Evolutionary conservation across 1,140 invertebrate genomes (phyloP).

Genomic region (Penaeus japonicus): DNA sequence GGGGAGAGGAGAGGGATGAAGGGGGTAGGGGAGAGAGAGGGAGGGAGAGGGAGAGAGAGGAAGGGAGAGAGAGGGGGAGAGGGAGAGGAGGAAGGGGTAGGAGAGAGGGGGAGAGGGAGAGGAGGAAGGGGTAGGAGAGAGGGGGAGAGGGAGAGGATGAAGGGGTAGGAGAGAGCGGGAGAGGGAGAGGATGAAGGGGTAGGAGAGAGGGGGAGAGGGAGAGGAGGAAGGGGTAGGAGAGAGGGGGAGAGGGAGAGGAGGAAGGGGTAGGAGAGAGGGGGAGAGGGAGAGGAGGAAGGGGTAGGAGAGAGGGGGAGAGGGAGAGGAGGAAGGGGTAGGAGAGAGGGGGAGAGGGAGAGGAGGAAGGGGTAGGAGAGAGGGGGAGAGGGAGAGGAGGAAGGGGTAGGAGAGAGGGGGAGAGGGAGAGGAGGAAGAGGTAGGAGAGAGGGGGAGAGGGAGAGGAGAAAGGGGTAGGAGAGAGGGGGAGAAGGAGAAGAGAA

Average conservation of each 20-base stretch:
- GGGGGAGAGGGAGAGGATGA: neutral
- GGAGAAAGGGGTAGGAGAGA: neutral
- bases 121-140: neutral
- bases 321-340: neutral
- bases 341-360: neutral
- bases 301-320: slow-evolving; percentile 7
- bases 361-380: neutral
- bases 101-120: neutral
- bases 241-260: neutral
- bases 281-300: slow-evolving; percentile 2
- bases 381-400: neutral
- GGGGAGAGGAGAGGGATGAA: neutral
- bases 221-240: neutral
- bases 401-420: neutral
- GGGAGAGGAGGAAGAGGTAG: neutral
- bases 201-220: neutral
- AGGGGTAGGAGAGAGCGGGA: neutral
- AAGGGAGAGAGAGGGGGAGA: neutral
- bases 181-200: neutral
- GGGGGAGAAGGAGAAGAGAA: too few species aligned
- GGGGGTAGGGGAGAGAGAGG: neutral
- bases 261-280: neutral
- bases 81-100: neutral
- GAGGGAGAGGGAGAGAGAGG: slow-evolving; percentile 1
- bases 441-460: neutral